A percentile compares a stretch with the other conserved stretches of the same genome.
phyloP scores from a whole-genome alignment of 2,888 invertebrate genomes.

The Tetragonisca angustula region DNA sequence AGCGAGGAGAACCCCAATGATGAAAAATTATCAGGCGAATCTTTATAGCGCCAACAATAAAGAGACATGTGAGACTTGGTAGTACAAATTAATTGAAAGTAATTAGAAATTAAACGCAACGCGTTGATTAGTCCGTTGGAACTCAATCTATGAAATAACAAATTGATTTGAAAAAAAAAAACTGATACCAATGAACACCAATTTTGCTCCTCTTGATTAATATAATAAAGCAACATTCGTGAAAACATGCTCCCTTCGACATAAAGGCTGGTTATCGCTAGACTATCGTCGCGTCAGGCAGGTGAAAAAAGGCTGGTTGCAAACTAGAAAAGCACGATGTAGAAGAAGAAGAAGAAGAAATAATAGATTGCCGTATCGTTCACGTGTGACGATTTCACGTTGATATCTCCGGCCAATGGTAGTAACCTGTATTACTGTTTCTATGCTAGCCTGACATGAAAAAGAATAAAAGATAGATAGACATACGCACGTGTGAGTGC shows the following conservation, averaged over 20 bases:
- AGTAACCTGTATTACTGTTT: constrained; percentile 46
- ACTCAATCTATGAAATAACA: no score
- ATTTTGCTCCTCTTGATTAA: not conserved
- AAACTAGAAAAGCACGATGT: constrained; percentile 10
- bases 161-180: no score
- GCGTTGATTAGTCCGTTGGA: no score
- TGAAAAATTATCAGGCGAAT: no score
- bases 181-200: no score
- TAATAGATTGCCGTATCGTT: constrained; percentile 61
- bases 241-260: not conserved
- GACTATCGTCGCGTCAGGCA: not conserved
- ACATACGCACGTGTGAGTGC: constrained; percentile 33
- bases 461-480: constrained; percentile 41
- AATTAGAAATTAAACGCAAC: no score
- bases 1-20: no score
- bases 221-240: not conserved
- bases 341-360: constrained; percentile 37
- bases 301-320: not conserved
- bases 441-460: constrained; percentile 29
- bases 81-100: no score
- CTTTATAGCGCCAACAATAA: no score
- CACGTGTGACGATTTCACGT: constrained; percentile 58
- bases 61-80: no score
- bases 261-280: constrained; percentile 8
- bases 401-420: constrained; percentile 60